phyloP scores from a whole-genome alignment of 2,888 invertebrate genomes.

The Sialis lutaria region DNA sequence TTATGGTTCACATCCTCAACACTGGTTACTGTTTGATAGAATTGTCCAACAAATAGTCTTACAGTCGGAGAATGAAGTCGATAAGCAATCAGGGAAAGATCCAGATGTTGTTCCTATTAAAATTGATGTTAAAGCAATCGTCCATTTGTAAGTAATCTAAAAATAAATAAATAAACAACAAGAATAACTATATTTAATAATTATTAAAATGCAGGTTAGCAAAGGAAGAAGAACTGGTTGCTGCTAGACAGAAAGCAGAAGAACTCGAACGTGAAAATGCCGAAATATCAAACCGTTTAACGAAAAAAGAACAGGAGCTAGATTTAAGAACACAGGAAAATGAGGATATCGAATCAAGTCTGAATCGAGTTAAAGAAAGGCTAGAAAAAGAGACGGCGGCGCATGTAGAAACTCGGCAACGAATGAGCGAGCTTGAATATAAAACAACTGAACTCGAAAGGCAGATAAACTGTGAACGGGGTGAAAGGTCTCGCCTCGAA shows the following conservation, averaged over 20 bases:
- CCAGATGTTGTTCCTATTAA: slow-evolving; percentile 74
- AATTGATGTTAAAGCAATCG: slow-evolving; percentile 81
- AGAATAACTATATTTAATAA: neutral
- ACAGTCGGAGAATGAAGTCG: slow-evolving; percentile 41
- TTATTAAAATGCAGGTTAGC: slow-evolving; percentile 34
- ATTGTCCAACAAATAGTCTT: slow-evolving; percentile 86
- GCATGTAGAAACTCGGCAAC: slow-evolving; percentile 72
- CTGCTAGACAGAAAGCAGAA: slow-evolving; percentile 71
- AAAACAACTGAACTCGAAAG: slow-evolving; percentile 28
- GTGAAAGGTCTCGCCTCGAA: slow-evolving; percentile 67
- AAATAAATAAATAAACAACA: neutral
- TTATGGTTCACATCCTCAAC: slow-evolving; percentile 71
- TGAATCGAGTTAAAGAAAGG: slow-evolving; percentile 66
- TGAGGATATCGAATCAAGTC: slow-evolving; percentile 75
- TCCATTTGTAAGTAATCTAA: slow-evolving; percentile 46
- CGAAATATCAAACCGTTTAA: slow-evolving; percentile 69
- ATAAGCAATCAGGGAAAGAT: slow-evolving; percentile 34
- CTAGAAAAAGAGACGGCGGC: slow-evolving; percentile 77
- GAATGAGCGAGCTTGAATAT: slow-evolving; percentile 44
- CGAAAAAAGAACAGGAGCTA: slow-evolving; percentile 84
- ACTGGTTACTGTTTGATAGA: slow-evolving; percentile 88
- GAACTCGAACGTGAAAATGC: slow-evolving; percentile 77
- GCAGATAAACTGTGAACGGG: slow-evolving; percentile 55
- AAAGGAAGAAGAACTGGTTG: slow-evolving; percentile 82
- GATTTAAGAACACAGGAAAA: slow-evolving; percentile 81